Evolutionary conservation across 2,797 vertebrate genomes (phyloP).

Genomic region (Typhlichthys subterraneus): DNA sequence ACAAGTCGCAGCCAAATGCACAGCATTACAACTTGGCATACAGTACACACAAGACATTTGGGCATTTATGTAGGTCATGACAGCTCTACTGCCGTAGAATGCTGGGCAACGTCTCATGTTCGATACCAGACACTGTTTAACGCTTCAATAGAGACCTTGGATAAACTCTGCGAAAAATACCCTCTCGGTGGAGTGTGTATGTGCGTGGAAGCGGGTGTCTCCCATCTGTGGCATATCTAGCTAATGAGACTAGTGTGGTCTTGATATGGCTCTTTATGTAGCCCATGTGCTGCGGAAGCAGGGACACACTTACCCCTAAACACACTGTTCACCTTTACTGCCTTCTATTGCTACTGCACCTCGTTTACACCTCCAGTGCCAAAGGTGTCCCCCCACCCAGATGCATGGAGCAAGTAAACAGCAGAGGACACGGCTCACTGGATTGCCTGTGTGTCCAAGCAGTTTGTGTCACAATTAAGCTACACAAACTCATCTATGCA

Average conservation of each 20-base stretch:
- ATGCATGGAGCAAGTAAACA: too few relatives aligned
- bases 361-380: background rate
- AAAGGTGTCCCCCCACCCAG: slow-evolving; percentile 20
- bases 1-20: background rate
- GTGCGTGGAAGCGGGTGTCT: slow-evolving; percentile 6
- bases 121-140: background rate
- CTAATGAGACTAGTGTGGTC: slow-evolving; percentile 43
- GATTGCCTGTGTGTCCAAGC: slow-evolving; percentile 61
- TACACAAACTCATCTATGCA: slow-evolving; percentile 8
- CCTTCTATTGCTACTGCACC: background rate
- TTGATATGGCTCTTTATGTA: slow-evolving; percentile 44
- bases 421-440: background rate
- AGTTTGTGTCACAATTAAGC: slow-evolving; percentile 43
- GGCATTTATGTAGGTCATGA: slow-evolving; percentile 13
- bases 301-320: slow-evolving; percentile 19
- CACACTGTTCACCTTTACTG: slow-evolving; percentile 3
- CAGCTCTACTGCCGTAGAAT: slow-evolving; percentile 11
- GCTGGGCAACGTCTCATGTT: background rate
- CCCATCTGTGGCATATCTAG: slow-evolving; percentile 37
- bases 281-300: slow-evolving; percentile 42
- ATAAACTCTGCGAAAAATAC: background rate
- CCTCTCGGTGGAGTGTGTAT: slow-evolving; percentile 12
- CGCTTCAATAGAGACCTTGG: too few relatives aligned
- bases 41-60: slow-evolving; percentile 38
- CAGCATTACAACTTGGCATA: slow-evolving; percentile 9